Evolutionary conservation across 2,888 invertebrate species (phyloP), one percentile per base, ranked within the genome.

Genomic region (Xestoiulus laeticollis): DNA sequence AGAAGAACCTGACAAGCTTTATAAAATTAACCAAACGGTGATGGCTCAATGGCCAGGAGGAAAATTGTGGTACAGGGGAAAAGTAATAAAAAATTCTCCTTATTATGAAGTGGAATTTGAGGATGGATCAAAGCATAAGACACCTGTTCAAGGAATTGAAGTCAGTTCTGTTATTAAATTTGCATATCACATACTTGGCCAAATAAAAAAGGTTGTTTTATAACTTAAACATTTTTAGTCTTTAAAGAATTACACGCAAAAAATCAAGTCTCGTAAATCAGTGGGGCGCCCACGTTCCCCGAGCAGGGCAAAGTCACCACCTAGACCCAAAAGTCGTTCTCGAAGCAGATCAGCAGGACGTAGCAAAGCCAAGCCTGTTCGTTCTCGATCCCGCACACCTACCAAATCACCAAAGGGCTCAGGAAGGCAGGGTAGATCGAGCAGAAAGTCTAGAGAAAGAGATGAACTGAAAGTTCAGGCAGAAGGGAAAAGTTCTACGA

Each of bases 31-130:
- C 12, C 85, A 91, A n/a, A 89, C 90, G 33, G 91, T 92, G 5
- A 89, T 91, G 87, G 92, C 91, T 1, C 91, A 90, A 88, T 89
- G 90, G 89, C 91, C 91, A 16, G 90, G 89, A 30, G 90, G 90
- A 0, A 89, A 89, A 0, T 90, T 91, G 26, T 91, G 90, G 88
- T 89, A 89, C 43, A 90, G 89, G 88, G 91, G 90, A 10, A 91
- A 89, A 88, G 89, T 92, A 87, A 43, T 91, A 1, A 87, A 89
- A 22, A 84, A 44, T 82, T 91, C 91, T 19, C 90, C 90, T 88
- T 90, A 89, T 44, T 92, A 91, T 85, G 90, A 89, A 43, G 90
- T 92, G 83, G 88, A 90, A 87, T 91, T 91, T 87, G 90, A 90
- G 87, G 90, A 90, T 32, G 92, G 91, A 22, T 90, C 88, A 8